Conservation (phyloP, 2,797 vertebrate genomes). For the Discoglossus pictus region DNA sequence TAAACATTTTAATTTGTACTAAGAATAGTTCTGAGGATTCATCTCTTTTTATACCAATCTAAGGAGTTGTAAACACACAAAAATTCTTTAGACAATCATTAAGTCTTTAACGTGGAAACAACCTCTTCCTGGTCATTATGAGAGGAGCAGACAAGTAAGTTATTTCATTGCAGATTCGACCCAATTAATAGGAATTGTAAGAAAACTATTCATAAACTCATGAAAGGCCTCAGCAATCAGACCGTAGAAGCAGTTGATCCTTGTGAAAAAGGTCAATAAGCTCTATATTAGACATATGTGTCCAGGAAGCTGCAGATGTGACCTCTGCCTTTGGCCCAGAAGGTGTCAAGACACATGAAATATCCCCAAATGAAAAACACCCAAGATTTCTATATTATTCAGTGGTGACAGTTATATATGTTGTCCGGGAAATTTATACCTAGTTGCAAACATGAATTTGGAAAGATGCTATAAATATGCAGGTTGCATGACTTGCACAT, state of each 20-base stretch:
- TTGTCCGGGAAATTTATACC: too few species aligned
- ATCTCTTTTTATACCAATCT: slow-evolving; percentile 23
- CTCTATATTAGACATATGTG: slow-evolving; percentile 35
- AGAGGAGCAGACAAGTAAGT: slow-evolving; percentile 27
- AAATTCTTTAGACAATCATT: slow-evolving; percentile 19
- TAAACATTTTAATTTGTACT: too few species aligned
- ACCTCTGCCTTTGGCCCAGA: slow-evolving; percentile 34
- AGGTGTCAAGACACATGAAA: slow-evolving; percentile 11
- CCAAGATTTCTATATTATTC: not conserved
- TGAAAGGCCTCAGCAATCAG: slow-evolving; percentile 41
- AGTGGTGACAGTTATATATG: not conserved
- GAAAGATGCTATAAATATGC: too few species aligned
- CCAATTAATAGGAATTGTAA: slow-evolving; percentile 29
- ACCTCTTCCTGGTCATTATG: slow-evolving; percentile 36
- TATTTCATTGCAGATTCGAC: slow-evolving; percentile 24
- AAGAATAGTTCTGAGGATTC: too few species aligned
- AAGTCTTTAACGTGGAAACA: slow-evolving; percentile 23
- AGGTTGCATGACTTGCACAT: too few species aligned
- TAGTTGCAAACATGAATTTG: too few species aligned
- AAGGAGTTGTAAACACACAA: slow-evolving; percentile 2
- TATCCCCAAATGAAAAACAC: slow-evolving; percentile 21
- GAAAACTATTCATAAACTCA: slow-evolving; percentile 36
- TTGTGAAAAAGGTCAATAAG: slow-evolving; percentile 31
- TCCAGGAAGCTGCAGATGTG: slow-evolving; percentile 42
- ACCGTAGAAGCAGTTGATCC: slow-evolving; percentile 35